Evolutionary conservation across 1,140 invertebrate genomes (phyloP).

Genomic region (Drosophila sp.): DNA sequence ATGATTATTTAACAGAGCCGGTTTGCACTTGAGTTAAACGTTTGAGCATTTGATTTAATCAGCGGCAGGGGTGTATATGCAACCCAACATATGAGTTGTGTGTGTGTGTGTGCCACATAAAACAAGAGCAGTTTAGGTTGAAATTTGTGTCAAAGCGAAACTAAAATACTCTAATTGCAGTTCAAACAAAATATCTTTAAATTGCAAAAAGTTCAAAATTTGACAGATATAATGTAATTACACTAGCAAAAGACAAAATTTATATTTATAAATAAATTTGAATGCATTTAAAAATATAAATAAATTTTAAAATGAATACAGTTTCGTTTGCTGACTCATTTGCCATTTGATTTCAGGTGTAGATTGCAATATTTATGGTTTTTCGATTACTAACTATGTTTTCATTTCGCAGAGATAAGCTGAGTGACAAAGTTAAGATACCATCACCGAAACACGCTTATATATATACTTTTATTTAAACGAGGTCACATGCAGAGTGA

Average conservation of each 20-base stretch:
- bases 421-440: conserved; percentile 25
- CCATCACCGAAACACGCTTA: conserved; percentile 20
- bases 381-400: background rate
- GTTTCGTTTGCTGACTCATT: too few species aligned
- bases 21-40: conserved; percentile 68
- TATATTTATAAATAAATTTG: too few species aligned
- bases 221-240: too few species aligned
- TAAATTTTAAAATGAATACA: too few species aligned
- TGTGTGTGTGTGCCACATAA: conserved; percentile 22
- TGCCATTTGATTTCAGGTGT: too few species aligned
- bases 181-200: background rate
- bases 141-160: conserved; percentile 17
- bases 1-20: conserved; percentile 71
- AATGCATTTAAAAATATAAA: too few species aligned
- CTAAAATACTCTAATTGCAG: conserved; percentile 21
- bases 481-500: conserved; percentile 70
- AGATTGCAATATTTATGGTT: too few species aligned
- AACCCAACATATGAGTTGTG: conserved; percentile 7
- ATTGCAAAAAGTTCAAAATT: too few species aligned
- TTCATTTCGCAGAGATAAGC: background rate
- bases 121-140: conserved; percentile 10
- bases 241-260: too few species aligned
- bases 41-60: conserved; percentile 67
- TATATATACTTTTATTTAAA: conserved; percentile 59
- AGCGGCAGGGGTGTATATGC: conserved; percentile 59